Evolutionary conservation across 2,113 vertebrate genomes (phyloP).

Genomic region (Tautogolabrus adspersus): DNA sequence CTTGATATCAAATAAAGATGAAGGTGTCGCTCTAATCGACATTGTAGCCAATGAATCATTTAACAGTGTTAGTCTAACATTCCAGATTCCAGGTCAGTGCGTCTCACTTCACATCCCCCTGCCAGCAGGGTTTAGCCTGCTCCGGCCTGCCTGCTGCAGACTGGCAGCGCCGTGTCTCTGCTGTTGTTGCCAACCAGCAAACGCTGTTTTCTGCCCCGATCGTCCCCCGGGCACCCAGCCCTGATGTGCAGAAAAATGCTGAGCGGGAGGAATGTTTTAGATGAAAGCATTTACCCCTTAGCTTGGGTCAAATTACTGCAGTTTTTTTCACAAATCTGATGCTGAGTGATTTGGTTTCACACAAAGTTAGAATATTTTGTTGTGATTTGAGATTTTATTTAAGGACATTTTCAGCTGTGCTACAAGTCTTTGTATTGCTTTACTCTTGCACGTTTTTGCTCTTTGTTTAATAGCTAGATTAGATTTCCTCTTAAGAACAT

Average conservation of each 20-base stretch:
- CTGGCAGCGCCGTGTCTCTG: slow-evolving; percentile 40
- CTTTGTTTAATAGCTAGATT: background rate
- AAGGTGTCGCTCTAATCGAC: slow-evolving; percentile 75
- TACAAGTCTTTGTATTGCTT: background rate
- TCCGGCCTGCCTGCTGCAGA: slow-evolving; percentile 40
- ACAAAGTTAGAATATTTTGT: background rate
- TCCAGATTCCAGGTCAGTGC: slow-evolving; percentile 76
- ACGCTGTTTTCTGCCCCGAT: slow-evolving; percentile 32
- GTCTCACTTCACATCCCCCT: slow-evolving; percentile 54
- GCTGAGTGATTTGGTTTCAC: slow-evolving; percentile 10
- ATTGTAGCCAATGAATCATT: slow-evolving; percentile 78
- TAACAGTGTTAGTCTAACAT: slow-evolving; percentile 79
- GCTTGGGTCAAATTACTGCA: slow-evolving; percentile 12
- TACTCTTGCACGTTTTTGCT: background rate
- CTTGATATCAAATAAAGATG: slow-evolving; percentile 78
- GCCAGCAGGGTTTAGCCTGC: slow-evolving; percentile 61
- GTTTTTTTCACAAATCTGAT: slow-evolving; percentile 25
- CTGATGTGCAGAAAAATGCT: slow-evolving; percentile 33
- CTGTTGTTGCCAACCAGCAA: slow-evolving; percentile 56
- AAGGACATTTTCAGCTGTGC: background rate
- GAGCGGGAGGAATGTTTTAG: slow-evolving; percentile 31
- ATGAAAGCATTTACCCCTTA: slow-evolving; percentile 27
- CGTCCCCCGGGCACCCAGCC: slow-evolving; percentile 59
- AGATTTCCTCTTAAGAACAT: too few species aligned
- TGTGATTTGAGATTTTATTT: background rate